Evolutionary conservation across 2,797 vertebrate genomes (phyloP).

Genomic region (Gallinago stenura): DNA sequence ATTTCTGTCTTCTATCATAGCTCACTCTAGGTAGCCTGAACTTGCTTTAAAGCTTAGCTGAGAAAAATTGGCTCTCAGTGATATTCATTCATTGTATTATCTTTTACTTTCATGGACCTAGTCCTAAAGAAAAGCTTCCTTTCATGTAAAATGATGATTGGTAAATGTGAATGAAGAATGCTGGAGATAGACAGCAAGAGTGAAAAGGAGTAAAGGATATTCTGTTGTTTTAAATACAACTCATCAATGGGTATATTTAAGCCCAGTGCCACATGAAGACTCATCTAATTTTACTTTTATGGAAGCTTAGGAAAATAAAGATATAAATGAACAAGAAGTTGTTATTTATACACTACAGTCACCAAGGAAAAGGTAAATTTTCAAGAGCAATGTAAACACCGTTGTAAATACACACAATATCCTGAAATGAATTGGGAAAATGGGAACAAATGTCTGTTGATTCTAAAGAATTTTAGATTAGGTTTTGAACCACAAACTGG

Average conservation of each 20-base stretch:
- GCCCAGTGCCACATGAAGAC: background rate
- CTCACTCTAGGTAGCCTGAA: background rate
- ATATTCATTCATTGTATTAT: background rate
- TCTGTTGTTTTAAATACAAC: background rate
- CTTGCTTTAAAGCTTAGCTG: background rate
- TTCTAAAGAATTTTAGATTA: background rate
- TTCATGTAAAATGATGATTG: background rate
- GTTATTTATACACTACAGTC: background rate
- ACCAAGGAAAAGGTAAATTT: background rate
- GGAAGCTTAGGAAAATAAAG: background rate
- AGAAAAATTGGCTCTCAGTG: background rate
- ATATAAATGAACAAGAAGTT: background rate
- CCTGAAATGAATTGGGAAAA: background rate
- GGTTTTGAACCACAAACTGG: fast-evolving
- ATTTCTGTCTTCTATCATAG: slow-evolving; percentile 5
- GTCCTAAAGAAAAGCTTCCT: background rate
- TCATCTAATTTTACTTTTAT: background rate
- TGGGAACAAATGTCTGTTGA: background rate
- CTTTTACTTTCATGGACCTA: background rate
- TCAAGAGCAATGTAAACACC: background rate
- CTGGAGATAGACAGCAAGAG: background rate
- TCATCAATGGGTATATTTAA: background rate
- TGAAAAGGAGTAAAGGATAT: background rate
- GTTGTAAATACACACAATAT: background rate
- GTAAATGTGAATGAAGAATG: background rate